Evolutionary conservation across 2,888 invertebrate species (phyloP), one percentile per base, ranked within the genome.

Genomic region (Microdon myrmicae): DNA sequence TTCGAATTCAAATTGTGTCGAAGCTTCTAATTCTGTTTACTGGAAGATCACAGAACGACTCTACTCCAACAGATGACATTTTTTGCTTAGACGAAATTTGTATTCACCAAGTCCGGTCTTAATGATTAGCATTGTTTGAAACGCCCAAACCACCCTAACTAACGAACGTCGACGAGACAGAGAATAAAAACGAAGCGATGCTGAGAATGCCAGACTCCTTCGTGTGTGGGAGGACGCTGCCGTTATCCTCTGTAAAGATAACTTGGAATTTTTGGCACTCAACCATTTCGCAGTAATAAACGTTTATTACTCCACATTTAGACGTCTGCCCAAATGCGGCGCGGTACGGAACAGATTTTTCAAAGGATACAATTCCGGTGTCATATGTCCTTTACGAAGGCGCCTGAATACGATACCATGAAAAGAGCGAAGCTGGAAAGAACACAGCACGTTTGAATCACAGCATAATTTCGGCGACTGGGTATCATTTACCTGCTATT

Each of bases 1-100:
- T 56, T 61, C 37, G 51, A 64, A 64, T 56, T 64, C 32, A 64
- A 64, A 64, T 64, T 53, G 58, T 58, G 41, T 43, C 38, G 22
- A 26, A 25, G 31, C 56, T 45, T 45, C 47, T 47, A 51, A 56
- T 64, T 64, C 25, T 38, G 43, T 56, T 56, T 64, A 56, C 51
- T 37, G 55, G 34, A 35, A 25, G 31, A 39, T 34, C 20, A 3
- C 32, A 43, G 17, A 19, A 35, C 9, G 23, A 12, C 39, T 29
- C 35, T n/a, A 16, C 19, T 28, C 39, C 12, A 20, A 45, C 31
- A 25, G 32, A 26, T 56, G 64, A 47, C 38, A 55, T 54, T 48
- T 56, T 53, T 28, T 43, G 41, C 44, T 47, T 54, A 16, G 23
- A 47, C 56, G 43, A 51, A 53, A 64, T 64, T 64, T 58, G 51